Conservation (phyloP, 2,113 vertebrate genomes). For the Ceyx cyanopectus region DNA sequence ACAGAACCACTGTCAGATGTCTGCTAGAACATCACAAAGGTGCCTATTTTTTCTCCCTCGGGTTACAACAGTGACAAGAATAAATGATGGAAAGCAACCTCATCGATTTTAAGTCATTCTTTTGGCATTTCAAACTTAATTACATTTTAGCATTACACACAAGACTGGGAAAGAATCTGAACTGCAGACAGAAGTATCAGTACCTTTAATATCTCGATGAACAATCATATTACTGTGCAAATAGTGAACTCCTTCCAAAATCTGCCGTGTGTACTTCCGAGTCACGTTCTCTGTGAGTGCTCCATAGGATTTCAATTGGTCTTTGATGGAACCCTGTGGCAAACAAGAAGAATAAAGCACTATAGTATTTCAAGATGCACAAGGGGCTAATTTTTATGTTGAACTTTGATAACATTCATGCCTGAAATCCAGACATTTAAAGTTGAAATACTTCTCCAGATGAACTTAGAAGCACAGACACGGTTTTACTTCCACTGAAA, state of each 20-base stretch:
- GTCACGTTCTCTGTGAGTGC: constrained; percentile 98
- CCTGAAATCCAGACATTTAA: background rate
- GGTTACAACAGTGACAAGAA: background rate
- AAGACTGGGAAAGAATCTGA: background rate
- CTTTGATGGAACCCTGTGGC: constrained; percentile 94
- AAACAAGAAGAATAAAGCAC: background rate
- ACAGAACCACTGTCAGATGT: background rate
- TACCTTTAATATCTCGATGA: constrained; percentile 99
- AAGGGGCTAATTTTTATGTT: background rate
- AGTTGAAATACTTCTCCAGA: background rate
- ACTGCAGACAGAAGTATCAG: background rate
- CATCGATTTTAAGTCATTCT: background rate
- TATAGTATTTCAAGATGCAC: background rate
- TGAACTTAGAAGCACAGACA: background rate
- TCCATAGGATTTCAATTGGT: constrained; percentile 96
- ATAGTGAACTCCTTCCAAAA: constrained; percentile 97
- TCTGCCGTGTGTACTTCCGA: constrained; percentile 95
- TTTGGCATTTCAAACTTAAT: background rate
- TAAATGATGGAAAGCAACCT: background rate
- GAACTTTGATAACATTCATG: background rate
- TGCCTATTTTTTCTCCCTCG: background rate
- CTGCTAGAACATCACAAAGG: background rate
- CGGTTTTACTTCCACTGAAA: background rate
- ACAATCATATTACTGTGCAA: constrained; percentile 99
- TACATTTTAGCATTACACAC: background rate